A percentile compares a stretch with the other conserved stretches of the same genome.
phyloP scores from a whole-genome alignment of 2,113 vertebrate species.

The Propithecus coquereli region DNA sequence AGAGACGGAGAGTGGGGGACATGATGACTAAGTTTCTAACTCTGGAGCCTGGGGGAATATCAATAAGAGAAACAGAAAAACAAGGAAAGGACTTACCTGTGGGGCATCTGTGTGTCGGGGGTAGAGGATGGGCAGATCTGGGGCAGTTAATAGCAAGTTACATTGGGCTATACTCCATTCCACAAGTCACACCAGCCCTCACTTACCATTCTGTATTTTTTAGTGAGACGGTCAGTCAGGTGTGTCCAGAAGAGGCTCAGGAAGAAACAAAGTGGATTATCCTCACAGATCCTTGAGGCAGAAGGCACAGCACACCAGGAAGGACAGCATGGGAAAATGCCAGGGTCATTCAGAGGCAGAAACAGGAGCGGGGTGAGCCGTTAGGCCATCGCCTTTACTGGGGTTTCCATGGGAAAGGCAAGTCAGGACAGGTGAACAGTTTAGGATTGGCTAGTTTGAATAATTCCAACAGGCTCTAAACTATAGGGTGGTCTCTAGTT shows the following conservation, averaged over 20 bases:
- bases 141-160: not conserved
- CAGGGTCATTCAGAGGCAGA: not conserved
- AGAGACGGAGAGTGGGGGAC: not conserved
- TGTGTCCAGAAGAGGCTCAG: not conserved
- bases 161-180: not conserved
- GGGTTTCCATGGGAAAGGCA: not conserved
- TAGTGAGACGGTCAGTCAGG: not conserved
- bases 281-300: not conserved
- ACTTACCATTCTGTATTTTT: not conserved
- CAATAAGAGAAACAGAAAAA: not conserved
- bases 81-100: not conserved
- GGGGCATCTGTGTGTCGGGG: not conserved
- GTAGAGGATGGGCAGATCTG: not conserved
- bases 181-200: not conserved
- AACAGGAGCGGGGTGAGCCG: not conserved
- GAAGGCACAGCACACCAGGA: not conserved
- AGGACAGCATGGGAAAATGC: not conserved
- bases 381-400: not conserved
- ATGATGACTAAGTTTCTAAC: not conserved
- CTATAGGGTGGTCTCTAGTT: not conserved
- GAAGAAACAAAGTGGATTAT: not conserved
- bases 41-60: not conserved
- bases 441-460: not conserved
- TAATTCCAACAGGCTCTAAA: not conserved
- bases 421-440: too few species aligned